Conservation (phyloP, 2,113 vertebrate species). For the Casuarius casuarius region DNA sequence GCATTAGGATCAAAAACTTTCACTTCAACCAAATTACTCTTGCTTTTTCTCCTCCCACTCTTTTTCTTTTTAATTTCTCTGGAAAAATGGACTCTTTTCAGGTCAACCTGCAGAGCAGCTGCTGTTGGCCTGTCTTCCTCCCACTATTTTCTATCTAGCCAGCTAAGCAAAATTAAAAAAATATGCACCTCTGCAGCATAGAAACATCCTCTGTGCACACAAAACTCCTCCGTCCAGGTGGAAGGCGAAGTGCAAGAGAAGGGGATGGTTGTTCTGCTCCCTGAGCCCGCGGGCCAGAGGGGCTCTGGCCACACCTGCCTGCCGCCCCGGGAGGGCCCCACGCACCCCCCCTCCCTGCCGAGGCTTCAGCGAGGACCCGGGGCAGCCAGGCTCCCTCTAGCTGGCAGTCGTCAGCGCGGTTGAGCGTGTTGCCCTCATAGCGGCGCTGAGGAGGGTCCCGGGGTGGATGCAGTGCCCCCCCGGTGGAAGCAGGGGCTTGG, state of each 20-base stretch:
- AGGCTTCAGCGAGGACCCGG: background rate
- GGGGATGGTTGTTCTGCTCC: background rate
- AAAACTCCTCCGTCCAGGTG: background rate
- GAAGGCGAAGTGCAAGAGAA: background rate
- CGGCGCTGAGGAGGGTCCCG: background rate
- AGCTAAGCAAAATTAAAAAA: constrained; percentile 41
- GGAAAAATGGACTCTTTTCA: constrained; percentile 16
- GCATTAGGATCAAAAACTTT: background rate
- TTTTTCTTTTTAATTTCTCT: background rate
- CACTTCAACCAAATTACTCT: constrained; percentile 10
- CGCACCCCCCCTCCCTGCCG: background rate
- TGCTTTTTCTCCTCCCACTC: background rate
- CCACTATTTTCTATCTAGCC: constrained; percentile 20
- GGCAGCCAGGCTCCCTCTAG: background rate
- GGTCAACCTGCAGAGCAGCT: constrained; percentile 38
- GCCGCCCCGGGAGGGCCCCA: background rate
- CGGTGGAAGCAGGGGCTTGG: background rate
- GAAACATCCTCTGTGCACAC: background rate
- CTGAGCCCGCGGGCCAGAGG: background rate
- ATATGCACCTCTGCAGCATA: background rate
- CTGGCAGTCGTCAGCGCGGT: background rate
- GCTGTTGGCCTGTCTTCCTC: constrained; percentile 50
- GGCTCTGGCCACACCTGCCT: background rate
- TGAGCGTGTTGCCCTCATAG: background rate
- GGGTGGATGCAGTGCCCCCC: fast-evolving